Percentiles rank a stretch among this genome's conserved stretches.
phyloP scores from a whole-genome alignment of 2,113 vertebrate genomes.

The Perca fluviatilis region DNA sequence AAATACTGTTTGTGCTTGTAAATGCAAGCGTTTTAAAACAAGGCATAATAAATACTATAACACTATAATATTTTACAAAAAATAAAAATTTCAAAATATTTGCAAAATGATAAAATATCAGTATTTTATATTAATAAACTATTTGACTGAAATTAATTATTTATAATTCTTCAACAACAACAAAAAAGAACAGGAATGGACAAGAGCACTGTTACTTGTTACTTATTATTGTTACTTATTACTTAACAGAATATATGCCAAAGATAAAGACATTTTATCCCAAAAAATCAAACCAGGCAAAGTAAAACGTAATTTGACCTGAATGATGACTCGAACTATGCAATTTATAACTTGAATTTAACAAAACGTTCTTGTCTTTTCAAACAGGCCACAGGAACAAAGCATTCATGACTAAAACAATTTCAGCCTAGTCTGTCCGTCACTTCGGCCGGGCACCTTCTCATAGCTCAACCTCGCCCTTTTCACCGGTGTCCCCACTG shows the following conservation, averaged over 20 bases:
- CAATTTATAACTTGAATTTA: background rate
- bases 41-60: background rate
- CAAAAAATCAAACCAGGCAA: background rate
- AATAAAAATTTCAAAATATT: background rate
- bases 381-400: background rate
- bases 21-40: background rate
- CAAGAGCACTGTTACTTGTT: background rate
- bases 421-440: constrained; percentile 93
- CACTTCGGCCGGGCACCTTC: constrained; percentile 90
- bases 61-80: background rate
- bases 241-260: background rate
- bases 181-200: background rate
- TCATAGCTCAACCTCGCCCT: constrained; percentile 88
- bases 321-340: background rate
- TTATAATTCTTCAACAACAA: background rate
- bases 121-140: background rate
- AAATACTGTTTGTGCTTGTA: background rate
- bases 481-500: constrained; percentile 82
- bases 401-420: constrained; percentile 82
- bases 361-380: background rate
- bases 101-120: background rate
- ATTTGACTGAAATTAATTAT: background rate
- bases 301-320: background rate
- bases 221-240: too few species aligned
- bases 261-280: background rate